These are phyloP conservation scores for Oligia fasciuncula DNA, from an alignment of 2,888 invertebrate species.

Conservation along the genomic window DNA sequence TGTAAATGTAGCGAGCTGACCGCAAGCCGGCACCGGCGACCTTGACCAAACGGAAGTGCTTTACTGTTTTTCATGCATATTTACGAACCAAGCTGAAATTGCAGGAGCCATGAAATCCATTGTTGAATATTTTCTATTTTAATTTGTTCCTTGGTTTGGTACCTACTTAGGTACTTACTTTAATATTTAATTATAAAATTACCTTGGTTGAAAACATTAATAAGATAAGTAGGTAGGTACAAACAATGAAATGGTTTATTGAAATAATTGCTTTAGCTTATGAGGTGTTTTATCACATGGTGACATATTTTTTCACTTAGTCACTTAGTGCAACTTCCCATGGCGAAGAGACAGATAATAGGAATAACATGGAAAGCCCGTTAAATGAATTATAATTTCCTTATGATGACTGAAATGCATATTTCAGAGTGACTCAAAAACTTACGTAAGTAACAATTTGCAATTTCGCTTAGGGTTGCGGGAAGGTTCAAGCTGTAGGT, in stretches of 20 bases:
- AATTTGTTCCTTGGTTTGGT: conserved; percentile 14
- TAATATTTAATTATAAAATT: conserved; percentile 16
- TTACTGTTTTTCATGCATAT: conserved; percentile 75
- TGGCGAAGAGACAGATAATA: background rate
- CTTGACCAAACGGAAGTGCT: conserved; percentile 79
- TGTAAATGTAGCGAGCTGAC: conserved; percentile 54
- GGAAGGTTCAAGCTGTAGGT: background rate
- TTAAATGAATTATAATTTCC: conserved; percentile 21
- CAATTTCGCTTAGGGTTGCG: background rate
- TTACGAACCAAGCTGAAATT: conserved; percentile 60
- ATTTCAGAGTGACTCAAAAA: background rate
- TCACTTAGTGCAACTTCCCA: conserved; percentile 19
- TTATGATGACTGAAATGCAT: conserved; percentile 23
- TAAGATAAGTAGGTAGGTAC: background rate
- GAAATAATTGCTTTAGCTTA: background rate
- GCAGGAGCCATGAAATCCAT: conserved; percentile 63
- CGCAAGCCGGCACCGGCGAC: conserved; percentile 60
- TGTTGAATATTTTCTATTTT: conserved; percentile 21
- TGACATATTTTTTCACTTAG: background rate
- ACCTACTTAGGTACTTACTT: background rate
- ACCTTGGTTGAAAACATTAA: conserved; percentile 1
- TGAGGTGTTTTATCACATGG: conserved; percentile 3
- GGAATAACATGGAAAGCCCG: conserved; percentile 23
- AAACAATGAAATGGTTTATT: conserved; percentile 8
- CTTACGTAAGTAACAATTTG: background rate